These are phyloP conservation scores for Eulimnadia texana DNA, from an alignment of 1,140 invertebrate species.

Conservation along the genomic window DNA sequence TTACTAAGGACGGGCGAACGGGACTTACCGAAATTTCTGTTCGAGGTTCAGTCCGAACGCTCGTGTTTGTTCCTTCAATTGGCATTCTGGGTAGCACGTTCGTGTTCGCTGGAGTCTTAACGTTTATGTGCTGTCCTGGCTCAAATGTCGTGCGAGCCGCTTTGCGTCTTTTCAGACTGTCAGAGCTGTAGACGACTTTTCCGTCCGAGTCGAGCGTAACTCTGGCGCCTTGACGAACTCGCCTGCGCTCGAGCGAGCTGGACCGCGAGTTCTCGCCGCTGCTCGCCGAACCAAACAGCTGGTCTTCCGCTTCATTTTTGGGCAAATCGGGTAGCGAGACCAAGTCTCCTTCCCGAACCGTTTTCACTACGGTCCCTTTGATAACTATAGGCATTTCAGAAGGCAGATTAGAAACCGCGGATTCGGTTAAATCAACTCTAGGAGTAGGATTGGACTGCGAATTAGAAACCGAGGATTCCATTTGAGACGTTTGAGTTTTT, in stretches of 20 bases:
- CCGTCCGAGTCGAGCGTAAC: conserved; percentile 75
- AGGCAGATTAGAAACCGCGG: not conserved
- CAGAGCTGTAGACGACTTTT: conserved; percentile 76
- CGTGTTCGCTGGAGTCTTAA: conserved; percentile 36
- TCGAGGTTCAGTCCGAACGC: not conserved
- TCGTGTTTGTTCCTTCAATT: conserved; percentile 2
- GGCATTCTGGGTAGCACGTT: conserved; percentile 14
- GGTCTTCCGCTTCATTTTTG: not conserved
- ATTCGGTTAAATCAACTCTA: not conserved
- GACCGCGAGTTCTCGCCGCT: conserved; percentile 12
- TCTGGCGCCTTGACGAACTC: conserved; percentile 47
- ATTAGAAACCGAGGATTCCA: not conserved
- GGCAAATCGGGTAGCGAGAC: conserved; percentile 3
- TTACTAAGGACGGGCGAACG: too few relatives aligned
- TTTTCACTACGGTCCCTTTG: conserved; percentile 9
- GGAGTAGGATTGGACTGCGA: not conserved
- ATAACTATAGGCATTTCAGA: conserved; percentile 4
- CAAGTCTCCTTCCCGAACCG: not conserved
- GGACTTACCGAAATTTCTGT: too few relatives aligned
- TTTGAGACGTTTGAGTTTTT: conserved; percentile 2
- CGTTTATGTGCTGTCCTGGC: conserved; percentile 44
- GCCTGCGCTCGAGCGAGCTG: conserved; percentile 14
- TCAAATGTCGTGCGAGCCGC: conserved; percentile 68
- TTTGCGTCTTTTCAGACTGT: conserved; percentile 65
- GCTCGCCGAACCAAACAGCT: not conserved